Evolutionary conservation across 53 echinoderm and acorn worm genomes (phyloP), one percentile per base, ranked within the genome.

Genomic region (Arbacia lixula): DNA sequence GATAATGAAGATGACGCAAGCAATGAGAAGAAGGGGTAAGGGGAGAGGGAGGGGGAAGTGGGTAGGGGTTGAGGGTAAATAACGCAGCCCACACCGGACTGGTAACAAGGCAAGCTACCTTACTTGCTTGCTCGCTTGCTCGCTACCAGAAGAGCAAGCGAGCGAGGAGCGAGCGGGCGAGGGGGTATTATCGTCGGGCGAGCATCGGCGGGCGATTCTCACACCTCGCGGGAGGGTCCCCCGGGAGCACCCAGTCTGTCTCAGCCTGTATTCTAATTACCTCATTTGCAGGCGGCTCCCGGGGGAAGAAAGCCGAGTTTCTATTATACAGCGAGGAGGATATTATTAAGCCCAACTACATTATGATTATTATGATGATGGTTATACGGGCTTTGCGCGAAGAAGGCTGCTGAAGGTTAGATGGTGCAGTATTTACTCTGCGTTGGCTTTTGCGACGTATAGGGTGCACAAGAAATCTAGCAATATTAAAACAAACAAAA

Each of bases 321-420:
- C 79, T 79, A 79, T 79, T 79, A 79, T 79, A 60, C 79, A 79
- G 79, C 42, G 79, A 79, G 30, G 40, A 36, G 75, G 75, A 54
- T 75, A 75, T 75, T 76, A 79, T 79, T 58, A 60, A 79, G 61
- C 79, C 41, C 60, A 58, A 60, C 79, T 40, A 60, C 26, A 79
- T 60, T 79, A 79, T 79, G 60, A 79, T 79, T 38, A 79, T 58
- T 40, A 60, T 60, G 28, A 60, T 79, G 35, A 37, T 55, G 54
- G 50, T 72, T 50, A 72, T 37, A 72, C 12, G 72, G 50, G 43
- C 29, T 54, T 39, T 76, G 56, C 54, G 32, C 19, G 55, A 46
- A 33, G 36, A 35, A 39, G 40, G 60, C 39, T 61, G 27, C 67
- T 39, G 79, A 79, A 60, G 79, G 61, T 79, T 60, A 60, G 5